Evolutionary conservation across 2,797 vertebrate species (phyloP).

Genomic region (Toxotes lorentzi): DNA sequence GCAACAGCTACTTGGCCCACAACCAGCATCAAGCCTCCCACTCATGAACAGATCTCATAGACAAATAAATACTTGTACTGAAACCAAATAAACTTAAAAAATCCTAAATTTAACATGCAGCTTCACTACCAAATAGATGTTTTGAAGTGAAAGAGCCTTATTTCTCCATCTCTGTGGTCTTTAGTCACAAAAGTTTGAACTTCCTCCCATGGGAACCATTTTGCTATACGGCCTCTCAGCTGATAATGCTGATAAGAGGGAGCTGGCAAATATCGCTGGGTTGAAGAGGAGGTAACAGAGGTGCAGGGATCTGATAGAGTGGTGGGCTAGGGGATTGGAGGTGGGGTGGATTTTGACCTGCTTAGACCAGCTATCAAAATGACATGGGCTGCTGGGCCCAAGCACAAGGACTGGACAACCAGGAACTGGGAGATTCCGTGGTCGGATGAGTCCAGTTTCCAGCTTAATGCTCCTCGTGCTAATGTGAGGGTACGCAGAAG

Average conservation of each 20-base stretch:
- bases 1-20: slow-evolving; percentile 30
- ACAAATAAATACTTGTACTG: slow-evolving; percentile 13
- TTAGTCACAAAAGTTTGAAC: slow-evolving; percentile 28
- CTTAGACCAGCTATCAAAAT: slow-evolving; percentile 29
- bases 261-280: slow-evolving; percentile 39
- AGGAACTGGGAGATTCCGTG: too few species aligned
- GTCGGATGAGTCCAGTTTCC: too few species aligned
- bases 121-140: slow-evolving; percentile 17
- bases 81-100: neutral
- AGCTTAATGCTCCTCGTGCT: too few species aligned
- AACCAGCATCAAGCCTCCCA: slow-evolving; percentile 21
- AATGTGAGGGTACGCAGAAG: too few species aligned
- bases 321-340: slow-evolving; percentile 11
- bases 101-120: neutral
- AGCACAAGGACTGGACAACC: too few species aligned
- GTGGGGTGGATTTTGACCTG: slow-evolving; percentile 31
- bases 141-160: neutral
- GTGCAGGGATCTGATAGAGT: slow-evolving; percentile 35
- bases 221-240: slow-evolving; percentile 48
- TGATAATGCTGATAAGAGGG: slow-evolving; percentile 56
- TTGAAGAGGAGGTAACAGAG: slow-evolving; percentile 40
- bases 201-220: slow-evolving; percentile 34
- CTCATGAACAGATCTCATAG: neutral
- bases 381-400: too few species aligned
- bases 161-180: slow-evolving; percentile 25